Percentiles rank a stretch among this genome's conserved stretches.
These are phyloP conservation scores for Hipposideros larvatus DNA, from an alignment of 2,797 vertebrate species.

Conservation along the genomic window DNA sequence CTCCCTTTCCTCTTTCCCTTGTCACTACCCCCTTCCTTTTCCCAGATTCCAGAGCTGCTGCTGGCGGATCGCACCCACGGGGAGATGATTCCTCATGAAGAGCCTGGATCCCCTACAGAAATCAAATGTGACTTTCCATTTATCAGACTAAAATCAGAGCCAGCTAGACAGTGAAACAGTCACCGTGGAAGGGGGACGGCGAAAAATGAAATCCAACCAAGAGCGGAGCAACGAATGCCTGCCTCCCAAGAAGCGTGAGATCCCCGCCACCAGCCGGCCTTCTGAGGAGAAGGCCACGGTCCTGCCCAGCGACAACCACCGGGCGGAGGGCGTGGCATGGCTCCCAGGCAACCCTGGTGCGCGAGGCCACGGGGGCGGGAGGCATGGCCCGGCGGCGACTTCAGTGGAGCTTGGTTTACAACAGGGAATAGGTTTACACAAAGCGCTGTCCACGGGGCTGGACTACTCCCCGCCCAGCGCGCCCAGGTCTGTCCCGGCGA, in stretches of 20 bases:
- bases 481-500: conserved; percentile 89
- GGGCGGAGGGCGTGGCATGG: conserved; percentile 95
- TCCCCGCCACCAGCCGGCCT: conserved; percentile 94
- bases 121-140: conserved; percentile 94
- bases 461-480: conserved; percentile 92
- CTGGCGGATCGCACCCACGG: conserved; percentile 90
- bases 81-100: conserved; percentile 99
- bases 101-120: conserved; percentile 93
- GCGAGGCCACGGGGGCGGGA: conserved; percentile 87
- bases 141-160: conserved; percentile 92
- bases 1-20: neutral
- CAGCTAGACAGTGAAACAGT: conserved; percentile 92
- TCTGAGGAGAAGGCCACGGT: conserved; percentile 92
- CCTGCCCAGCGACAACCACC: conserved; percentile 93
- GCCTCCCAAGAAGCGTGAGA: conserved; percentile 98
- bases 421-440: conserved; percentile 93
- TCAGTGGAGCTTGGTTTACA: conserved; percentile 90
- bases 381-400: conserved; percentile 86
- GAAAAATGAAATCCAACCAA: conserved; percentile 98
- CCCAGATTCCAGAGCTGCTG: conserved; percentile 92
- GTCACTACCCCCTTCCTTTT: conserved; percentile 34
- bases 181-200: conserved; percentile 90
- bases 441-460: conserved; percentile 90
- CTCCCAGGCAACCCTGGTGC: conserved; percentile 91
- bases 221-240: conserved; percentile 99